A percentile compares a stretch with the other conserved stretches of the same genome.
Evolutionary conservation across 2,797 vertebrate species (phyloP).

Genomic region (Anniella stebbinsi): DNA sequence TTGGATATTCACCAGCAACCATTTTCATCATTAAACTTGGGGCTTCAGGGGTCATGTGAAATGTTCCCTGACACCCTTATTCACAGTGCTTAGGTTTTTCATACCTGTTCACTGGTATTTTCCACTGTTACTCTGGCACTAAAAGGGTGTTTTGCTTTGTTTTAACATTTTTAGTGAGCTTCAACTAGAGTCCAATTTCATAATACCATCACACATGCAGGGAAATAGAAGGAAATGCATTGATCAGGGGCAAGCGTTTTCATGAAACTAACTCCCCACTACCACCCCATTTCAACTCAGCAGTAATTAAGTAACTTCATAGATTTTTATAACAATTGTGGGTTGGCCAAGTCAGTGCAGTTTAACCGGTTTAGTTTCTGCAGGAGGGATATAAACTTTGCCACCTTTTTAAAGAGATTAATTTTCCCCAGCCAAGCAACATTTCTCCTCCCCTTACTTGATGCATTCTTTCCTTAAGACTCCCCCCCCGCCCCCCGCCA

Average conservation of each 20-base stretch:
- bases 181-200: background rate
- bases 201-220: background rate
- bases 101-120: background rate
- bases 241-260: background rate
- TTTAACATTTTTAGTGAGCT: background rate
- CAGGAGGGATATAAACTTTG: background rate
- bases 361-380: background rate
- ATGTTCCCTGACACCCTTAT: background rate
- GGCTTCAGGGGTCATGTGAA: background rate
- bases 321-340: background rate
- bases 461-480: background rate
- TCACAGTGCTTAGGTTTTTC: background rate
- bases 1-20: background rate
- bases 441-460: background rate
- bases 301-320: background rate
- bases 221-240: background rate
- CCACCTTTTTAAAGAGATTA: background rate
- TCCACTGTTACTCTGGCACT: background rate
- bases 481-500: too few species aligned
- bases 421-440: background rate
- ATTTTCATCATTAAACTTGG: background rate
- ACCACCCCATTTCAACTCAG: background rate
- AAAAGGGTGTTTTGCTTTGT: background rate
- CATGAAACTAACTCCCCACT: background rate
- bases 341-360: background rate